Evolutionary conservation across 2,113 vertebrate species (phyloP).

Genomic region (Bucco capensis): DNA sequence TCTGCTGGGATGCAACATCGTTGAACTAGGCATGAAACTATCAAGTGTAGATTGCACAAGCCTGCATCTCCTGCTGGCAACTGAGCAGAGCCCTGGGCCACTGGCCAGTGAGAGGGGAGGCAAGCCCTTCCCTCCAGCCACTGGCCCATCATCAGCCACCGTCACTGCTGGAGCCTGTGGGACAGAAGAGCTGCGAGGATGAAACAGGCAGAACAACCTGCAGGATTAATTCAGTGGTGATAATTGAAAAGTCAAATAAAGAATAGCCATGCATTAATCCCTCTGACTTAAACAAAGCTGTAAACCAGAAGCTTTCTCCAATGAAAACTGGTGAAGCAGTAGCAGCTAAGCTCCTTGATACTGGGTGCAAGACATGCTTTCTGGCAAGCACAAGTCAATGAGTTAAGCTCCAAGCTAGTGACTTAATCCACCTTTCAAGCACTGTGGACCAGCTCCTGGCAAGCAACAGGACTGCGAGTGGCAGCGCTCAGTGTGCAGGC

Average conservation of each 20-base stretch:
- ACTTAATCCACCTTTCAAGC: constrained; percentile 2
- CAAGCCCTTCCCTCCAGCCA: not conserved
- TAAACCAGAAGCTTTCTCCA: constrained; percentile 37
- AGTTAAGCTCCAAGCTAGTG: constrained; percentile 43
- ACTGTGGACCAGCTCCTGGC: not conserved
- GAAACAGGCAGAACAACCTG: constrained; percentile 36
- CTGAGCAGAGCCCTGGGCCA: rapidly evolving
- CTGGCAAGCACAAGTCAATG: constrained; percentile 36
- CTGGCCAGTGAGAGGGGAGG: rapidly evolving
- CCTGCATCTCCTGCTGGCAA: not conserved
- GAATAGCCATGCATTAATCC: constrained; percentile 51
- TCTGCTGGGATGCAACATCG: not conserved
- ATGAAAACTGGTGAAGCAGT: constrained; percentile 38
- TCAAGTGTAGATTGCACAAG: not conserved
- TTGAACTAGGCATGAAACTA: not conserved
- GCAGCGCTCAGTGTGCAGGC: not conserved
- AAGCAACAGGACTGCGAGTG: not conserved
- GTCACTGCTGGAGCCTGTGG: not conserved
- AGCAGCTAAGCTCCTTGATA: constrained; percentile 46
- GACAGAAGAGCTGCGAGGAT: not conserved
- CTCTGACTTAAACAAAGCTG: constrained; percentile 47
- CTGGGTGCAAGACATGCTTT: constrained; percentile 40
- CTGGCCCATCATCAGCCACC: not conserved
- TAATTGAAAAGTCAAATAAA: constrained; percentile 57
- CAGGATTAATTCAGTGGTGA: constrained; percentile 37